Evolutionary conservation across 2,888 invertebrate species (phyloP).

Genomic region (Torymus tubicola): DNA sequence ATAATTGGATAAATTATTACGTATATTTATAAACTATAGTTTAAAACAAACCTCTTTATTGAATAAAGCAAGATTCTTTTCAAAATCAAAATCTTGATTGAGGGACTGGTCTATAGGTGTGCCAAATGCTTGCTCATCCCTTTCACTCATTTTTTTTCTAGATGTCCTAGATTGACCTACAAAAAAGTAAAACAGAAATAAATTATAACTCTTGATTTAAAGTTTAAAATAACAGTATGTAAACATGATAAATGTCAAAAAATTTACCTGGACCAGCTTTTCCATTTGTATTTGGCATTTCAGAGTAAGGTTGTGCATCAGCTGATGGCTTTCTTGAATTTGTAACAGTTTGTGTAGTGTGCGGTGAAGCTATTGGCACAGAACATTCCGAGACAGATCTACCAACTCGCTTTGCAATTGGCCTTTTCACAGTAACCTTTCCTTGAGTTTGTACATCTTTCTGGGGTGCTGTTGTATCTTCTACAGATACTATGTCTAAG

Average conservation of each 20-base stretch:
- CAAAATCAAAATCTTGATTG: constrained; percentile 93
- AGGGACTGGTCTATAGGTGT: constrained; percentile 82
- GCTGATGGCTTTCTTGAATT: constrained; percentile 65
- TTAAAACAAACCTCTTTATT: constrained; percentile 81
- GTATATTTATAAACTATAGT: too few relatives aligned
- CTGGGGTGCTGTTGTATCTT: constrained; percentile 74
- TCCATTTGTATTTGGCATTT: constrained; percentile 67
- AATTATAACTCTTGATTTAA: not conserved
- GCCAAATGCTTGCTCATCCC: constrained; percentile 88
- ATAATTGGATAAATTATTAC: not conserved
- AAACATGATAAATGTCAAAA: not conserved
- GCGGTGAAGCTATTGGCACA: constrained; percentile 64
- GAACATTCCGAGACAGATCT: constrained; percentile 76
- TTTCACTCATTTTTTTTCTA: constrained; percentile 75
- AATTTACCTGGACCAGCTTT: constrained; percentile 64
- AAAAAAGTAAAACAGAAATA: not conserved
- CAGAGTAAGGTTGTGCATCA: constrained; percentile 61
- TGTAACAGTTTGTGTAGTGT: constrained; percentile 59
- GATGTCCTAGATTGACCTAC: constrained; percentile 71
- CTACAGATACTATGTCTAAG: constrained; percentile 85
- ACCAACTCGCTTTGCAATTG: constrained; percentile 78
- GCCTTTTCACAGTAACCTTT: constrained; percentile 78
- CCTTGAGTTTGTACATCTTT: constrained; percentile 74
- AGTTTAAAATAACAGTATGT: not conserved
- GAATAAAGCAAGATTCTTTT: constrained; percentile 94